Conservation (phyloP, 2,797 vertebrate species). For the Carapus acus region DNA sequence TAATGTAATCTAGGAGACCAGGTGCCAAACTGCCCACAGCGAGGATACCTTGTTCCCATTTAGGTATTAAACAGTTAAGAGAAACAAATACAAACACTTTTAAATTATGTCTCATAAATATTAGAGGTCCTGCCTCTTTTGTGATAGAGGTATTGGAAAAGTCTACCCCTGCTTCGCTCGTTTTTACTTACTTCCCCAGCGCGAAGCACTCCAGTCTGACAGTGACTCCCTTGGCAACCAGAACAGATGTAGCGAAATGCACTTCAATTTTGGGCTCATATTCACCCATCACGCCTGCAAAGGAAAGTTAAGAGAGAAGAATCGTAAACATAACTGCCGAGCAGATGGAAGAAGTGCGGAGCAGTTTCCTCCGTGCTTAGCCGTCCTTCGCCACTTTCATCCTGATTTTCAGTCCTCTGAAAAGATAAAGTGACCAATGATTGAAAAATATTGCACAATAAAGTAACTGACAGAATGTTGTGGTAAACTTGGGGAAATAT, state of each 20-base stretch:
- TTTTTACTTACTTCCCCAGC: slow-evolving; percentile 93
- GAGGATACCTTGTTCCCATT: slow-evolving; percentile 53
- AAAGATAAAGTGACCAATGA: slow-evolving; percentile 6
- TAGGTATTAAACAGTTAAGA: slow-evolving; percentile 63
- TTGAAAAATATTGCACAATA: too few relatives aligned
- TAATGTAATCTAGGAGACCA: too few relatives aligned
- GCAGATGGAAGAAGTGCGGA: slow-evolving; percentile 19
- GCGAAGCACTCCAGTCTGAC: slow-evolving; percentile 95
- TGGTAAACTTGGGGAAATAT: too few relatives aligned
- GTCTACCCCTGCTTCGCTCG: slow-evolving; percentile 33
- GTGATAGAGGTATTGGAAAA: slow-evolving; percentile 36
- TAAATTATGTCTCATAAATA: slow-evolving; percentile 22
- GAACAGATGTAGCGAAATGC: slow-evolving; percentile 86
- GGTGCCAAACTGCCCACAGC: too few relatives aligned
- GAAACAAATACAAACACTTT: slow-evolving; percentile 36
- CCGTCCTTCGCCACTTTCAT: slow-evolving; percentile 14
- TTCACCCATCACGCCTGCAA: slow-evolving; percentile 93
- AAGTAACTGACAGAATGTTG: too few relatives aligned
- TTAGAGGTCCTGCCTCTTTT: slow-evolving; percentile 46
- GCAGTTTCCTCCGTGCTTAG: slow-evolving; percentile 24
- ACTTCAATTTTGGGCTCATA: slow-evolving; percentile 99
- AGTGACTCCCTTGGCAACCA: slow-evolving; percentile 86
- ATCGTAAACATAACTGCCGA: slow-evolving; percentile 39
- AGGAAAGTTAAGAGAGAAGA: slow-evolving; percentile 66
- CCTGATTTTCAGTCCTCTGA: slow-evolving; percentile 3